These are phyloP conservation scores for Pangasius macronema DNA, from an alignment of 2,797 vertebrate species.

Conservation along the genomic window DNA sequence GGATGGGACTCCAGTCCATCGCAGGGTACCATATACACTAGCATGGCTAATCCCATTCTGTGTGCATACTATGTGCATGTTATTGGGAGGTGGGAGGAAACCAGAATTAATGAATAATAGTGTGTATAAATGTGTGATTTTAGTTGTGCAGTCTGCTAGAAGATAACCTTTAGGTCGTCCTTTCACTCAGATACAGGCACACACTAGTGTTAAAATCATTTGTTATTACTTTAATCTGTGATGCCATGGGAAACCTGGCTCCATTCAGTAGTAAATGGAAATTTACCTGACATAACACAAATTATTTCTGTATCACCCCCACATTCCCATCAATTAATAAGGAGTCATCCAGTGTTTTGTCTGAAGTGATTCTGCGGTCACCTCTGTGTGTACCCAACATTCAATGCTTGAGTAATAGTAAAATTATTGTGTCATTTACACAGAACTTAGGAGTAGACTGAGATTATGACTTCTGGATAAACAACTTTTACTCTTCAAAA, in stretches of 20 bases:
- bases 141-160: not conserved
- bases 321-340: not conserved
- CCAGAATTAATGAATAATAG: not conserved
- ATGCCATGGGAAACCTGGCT: not conserved
- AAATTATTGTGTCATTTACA: not conserved
- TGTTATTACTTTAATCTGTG: not conserved
- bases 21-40: not conserved
- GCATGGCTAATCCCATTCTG: not conserved
- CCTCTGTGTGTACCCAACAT: not conserved
- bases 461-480: not conserved
- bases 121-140: not conserved
- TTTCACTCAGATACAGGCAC: not conserved
- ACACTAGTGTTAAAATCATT: not conserved
- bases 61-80: too few species aligned
- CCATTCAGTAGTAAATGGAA: not conserved
- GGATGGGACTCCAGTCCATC: not conserved
- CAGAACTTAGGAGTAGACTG: not conserved
- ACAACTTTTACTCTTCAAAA: not conserved
- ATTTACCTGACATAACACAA: not conserved
- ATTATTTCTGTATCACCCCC: not conserved
- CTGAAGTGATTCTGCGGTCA: not conserved
- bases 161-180: not conserved
- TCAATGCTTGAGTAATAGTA: not conserved
- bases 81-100: too few species aligned
- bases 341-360: not conserved